These are phyloP conservation scores for Halcyon malimbica DNA, from an alignment of 2,113 vertebrate genomes.

Conservation along the genomic window DNA sequence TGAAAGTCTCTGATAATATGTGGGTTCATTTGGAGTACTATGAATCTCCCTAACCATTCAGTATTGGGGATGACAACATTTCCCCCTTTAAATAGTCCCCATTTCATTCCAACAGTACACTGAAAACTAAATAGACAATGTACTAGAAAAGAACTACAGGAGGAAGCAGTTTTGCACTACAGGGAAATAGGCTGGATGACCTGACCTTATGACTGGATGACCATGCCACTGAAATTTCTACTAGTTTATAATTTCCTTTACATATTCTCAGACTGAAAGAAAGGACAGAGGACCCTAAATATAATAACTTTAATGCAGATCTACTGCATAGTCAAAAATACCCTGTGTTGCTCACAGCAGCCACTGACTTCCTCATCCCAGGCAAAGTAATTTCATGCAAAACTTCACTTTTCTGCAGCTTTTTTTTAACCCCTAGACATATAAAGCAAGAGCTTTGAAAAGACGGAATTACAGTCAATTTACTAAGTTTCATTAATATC, in stretches of 20 bases:
- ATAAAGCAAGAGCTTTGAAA: constrained; percentile 30
- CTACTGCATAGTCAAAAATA: not conserved
- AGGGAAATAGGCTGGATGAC: not conserved
- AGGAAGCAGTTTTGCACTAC: not conserved
- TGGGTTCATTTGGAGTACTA: not conserved
- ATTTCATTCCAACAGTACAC: not conserved
- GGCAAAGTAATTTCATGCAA: constrained; percentile 15
- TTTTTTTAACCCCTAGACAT: not conserved
- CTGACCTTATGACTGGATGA: not conserved
- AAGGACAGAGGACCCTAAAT: not conserved
- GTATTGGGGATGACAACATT: not conserved
- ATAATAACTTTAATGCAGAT: not conserved
- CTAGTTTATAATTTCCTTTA: not conserved
- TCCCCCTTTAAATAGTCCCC: not conserved
- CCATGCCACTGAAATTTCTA: not conserved
- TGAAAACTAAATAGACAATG: constrained; percentile 3
- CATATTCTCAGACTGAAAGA: not conserved
- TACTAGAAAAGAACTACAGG: not conserved
- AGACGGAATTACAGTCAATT: constrained; percentile 3
- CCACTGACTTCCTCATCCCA: constrained; percentile 18
- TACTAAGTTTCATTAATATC: not conserved
- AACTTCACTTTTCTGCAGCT: not conserved
- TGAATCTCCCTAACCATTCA: not conserved
- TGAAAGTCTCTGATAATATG: not conserved
- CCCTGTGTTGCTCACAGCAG: not conserved